These are phyloP conservation scores for Cataglyphis cursor DNA, from an alignment of 2,888 invertebrate species.

Conservation along the genomic window DNA sequence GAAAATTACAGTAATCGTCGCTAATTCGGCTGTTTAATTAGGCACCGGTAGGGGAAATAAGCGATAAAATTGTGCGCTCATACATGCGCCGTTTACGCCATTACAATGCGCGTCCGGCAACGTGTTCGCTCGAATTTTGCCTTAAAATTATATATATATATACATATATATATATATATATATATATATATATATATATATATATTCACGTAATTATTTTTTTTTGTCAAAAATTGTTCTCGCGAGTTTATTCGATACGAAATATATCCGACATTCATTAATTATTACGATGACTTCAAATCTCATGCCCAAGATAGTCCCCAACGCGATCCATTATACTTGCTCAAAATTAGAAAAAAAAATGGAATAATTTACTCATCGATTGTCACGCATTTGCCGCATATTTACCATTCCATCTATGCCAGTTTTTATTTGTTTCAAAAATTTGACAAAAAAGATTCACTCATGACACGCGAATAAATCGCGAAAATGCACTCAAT, in stretches of 20 bases:
- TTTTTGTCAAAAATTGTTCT: neutral
- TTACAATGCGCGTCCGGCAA: neutral
- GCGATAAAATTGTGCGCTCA: constrained; percentile 48
- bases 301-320: neutral
- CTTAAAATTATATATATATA: constrained; percentile 16
- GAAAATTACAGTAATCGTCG: constrained; percentile 71
- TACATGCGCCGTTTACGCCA: neutral
- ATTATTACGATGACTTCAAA: neutral
- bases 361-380: neutral
- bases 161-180: no score
- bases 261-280: neutral
- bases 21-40: constrained; percentile 72
- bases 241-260: neutral
- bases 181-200: no score
- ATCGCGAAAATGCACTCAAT: neutral
- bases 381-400: no score
- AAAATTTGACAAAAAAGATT: neutral
- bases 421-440: neutral
- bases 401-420: neutral
- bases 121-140: constrained; percentile 5
- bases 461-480: neutral
- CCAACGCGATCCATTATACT: neutral
- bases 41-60: constrained; percentile 45
- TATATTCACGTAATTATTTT: constrained; percentile 6
- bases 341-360: neutral